A percentile compares a stretch with the other conserved stretches of the same genome.
phyloP scores from a whole-genome alignment of 2,888 invertebrate species.

The Oxyteleia sp. region DNA sequence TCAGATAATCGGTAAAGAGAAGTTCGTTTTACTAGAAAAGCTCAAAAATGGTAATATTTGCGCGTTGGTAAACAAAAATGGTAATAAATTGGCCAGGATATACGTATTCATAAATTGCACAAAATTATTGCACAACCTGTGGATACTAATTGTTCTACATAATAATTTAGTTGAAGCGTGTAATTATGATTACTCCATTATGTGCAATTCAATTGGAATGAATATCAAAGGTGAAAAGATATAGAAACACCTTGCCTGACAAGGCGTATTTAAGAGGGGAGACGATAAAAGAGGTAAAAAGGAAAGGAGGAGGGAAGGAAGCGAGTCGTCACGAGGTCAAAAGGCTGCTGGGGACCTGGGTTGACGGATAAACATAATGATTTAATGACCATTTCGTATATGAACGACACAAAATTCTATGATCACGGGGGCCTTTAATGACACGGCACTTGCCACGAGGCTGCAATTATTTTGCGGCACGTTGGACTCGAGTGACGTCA shows the following conservation, averaged over 20 bases:
- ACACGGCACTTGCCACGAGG: slow-evolving; percentile 86
- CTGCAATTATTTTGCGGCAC: slow-evolving; percentile 87
- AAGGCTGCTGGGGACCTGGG: slow-evolving; percentile 83
- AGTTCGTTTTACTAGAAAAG: too few species aligned
- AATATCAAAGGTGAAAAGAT: slow-evolving; percentile 70
- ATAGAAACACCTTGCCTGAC: slow-evolving; percentile 68
- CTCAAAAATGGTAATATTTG: neutral
- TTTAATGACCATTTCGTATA: slow-evolving; percentile 86
- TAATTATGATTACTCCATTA: slow-evolving; percentile 61
- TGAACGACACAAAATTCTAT: slow-evolving; percentile 87
- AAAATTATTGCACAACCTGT: neutral
- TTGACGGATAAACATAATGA: slow-evolving; percentile 87
- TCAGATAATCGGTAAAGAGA: too few species aligned
- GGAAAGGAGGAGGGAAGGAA: slow-evolving; percentile 59
- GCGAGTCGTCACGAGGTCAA: slow-evolving; percentile 80
- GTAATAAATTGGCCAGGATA: neutral
- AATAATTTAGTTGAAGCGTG: slow-evolving; percentile 41
- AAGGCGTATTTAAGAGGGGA: slow-evolving; percentile 49
- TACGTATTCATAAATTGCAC: neutral
- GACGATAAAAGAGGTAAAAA: slow-evolving; percentile 46
- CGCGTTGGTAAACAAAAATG: neutral
- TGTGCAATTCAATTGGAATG: slow-evolving; percentile 59
- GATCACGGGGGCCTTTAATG: slow-evolving; percentile 85
- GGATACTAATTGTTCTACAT: slow-evolving; percentile 39
- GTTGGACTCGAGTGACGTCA: slow-evolving; percentile 85